Evolutionary conservation across 2,113 vertebrate genomes (phyloP).

Genomic region (Tor tambroides): DNA sequence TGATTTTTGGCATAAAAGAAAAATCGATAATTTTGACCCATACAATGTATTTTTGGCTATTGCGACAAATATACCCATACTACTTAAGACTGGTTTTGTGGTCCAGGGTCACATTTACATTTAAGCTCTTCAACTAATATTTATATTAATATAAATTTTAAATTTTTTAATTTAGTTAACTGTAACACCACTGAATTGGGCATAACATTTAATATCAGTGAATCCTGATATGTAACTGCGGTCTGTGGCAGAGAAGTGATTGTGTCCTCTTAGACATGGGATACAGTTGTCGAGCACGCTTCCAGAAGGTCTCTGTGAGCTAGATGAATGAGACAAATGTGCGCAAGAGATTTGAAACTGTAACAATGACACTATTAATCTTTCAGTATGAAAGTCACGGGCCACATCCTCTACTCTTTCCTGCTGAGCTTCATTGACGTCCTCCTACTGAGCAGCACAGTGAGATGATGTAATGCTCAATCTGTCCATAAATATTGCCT

Average conservation of each 20-base stretch:
- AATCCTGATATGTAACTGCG: neutral
- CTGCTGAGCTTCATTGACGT: slow-evolving; percentile 38
- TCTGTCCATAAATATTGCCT: slow-evolving; percentile 36
- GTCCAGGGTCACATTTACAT: too few relatives aligned
- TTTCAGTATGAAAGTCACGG: slow-evolving; percentile 31
- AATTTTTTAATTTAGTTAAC: too few relatives aligned
- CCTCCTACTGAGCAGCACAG: slow-evolving; percentile 30
- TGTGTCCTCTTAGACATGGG: neutral
- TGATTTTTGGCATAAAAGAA: too few relatives aligned
- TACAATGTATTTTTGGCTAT: too few relatives aligned
- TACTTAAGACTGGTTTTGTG: too few relatives aligned
- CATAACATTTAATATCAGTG: neutral
- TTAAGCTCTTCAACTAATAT: neutral
- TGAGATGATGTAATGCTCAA: slow-evolving; percentile 53
- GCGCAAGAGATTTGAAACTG: slow-evolving; percentile 19
- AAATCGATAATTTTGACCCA: too few relatives aligned
- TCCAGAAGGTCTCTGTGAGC: neutral
- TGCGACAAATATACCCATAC: too few relatives aligned
- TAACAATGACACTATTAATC: slow-evolving; percentile 22
- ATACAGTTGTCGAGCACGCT: neutral
- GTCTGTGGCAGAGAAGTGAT: neutral
- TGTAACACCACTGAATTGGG: too few relatives aligned
- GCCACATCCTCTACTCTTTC: slow-evolving; percentile 20
- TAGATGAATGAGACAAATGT: slow-evolving; percentile 6
- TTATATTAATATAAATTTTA: too few relatives aligned